Evolutionary conservation across 2,113 vertebrate genomes (phyloP).

Genomic region (Tympanuchus pallidicinctus): DNA sequence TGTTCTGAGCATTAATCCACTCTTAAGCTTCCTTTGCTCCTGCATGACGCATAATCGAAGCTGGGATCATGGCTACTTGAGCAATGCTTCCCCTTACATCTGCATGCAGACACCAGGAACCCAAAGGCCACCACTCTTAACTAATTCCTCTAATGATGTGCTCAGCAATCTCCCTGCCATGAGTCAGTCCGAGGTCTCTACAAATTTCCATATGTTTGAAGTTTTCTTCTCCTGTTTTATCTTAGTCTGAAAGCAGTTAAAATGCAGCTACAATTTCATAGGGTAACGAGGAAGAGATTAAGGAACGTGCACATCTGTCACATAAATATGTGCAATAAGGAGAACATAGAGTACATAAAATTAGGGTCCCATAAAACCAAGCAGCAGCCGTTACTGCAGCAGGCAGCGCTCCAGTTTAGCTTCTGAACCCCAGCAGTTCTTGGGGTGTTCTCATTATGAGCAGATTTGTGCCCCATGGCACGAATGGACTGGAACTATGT

Average conservation of each 20-base stretch:
- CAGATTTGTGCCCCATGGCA: neutral
- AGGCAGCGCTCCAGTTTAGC: neutral
- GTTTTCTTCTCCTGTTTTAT: constrained; percentile 43
- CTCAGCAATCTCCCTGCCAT: constrained; percentile 14
- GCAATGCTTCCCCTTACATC: constrained; percentile 7
- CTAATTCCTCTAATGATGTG: neutral
- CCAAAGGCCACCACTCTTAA: constrained; percentile 24
- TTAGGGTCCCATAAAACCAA: neutral
- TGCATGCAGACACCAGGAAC: constrained; percentile 16
- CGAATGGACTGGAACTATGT: neutral
- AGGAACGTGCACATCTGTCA: constrained; percentile 22
- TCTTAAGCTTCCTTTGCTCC: neutral
- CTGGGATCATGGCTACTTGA: constrained; percentile 30
- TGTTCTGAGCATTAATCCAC: constrained; percentile 59
- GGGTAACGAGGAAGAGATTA: constrained; percentile 61
- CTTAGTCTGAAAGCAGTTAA: constrained; percentile 51
- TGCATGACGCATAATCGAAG: constrained; percentile 14
- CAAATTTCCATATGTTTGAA: constrained; percentile 63
- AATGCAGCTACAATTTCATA: constrained; percentile 21
- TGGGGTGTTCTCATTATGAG: accelerated
- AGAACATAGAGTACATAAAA: constrained; percentile 48
- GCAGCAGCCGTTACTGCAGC: neutral
- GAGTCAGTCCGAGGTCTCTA: neutral
- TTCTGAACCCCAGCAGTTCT: neutral
- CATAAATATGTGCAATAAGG: constrained; percentile 17